Evolutionary conservation across 2,113 vertebrate species (phyloP).

Genomic region (Chrysochloris asiatica): DNA sequence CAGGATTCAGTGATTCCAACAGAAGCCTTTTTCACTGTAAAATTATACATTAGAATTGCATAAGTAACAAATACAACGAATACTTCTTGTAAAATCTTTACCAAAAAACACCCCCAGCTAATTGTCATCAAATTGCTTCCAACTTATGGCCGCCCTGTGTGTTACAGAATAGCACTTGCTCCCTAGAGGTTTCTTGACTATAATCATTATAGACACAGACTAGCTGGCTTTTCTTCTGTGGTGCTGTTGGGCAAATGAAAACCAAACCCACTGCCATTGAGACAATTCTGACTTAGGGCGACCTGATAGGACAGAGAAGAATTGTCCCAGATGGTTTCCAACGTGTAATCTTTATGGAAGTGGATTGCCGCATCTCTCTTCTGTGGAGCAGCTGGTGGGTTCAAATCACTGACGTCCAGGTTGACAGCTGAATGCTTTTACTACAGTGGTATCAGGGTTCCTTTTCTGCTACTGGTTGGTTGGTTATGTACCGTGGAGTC

Average conservation of each 20-base stretch:
- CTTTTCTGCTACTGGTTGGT: too few species aligned
- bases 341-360: too few species aligned
- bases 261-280: too few species aligned
- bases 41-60: not conserved
- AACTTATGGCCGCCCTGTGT: not conserved
- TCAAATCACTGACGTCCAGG: too few species aligned
- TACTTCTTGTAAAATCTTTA: conserved; percentile 44
- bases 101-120: not conserved
- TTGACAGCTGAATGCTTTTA: too few species aligned
- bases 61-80: not conserved
- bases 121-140: not conserved
- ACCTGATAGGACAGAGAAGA: too few species aligned
- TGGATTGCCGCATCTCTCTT: too few species aligned
- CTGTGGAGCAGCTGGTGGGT: not conserved
- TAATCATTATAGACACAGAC: not conserved
- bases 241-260: not conserved
- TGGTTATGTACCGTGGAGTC: too few species aligned
- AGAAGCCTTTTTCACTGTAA: not conserved
- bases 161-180: not conserved
- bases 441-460: too few species aligned
- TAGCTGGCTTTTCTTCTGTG: not conserved
- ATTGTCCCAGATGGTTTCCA: too few species aligned
- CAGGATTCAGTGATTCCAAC: not conserved
- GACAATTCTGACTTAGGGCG: too few species aligned
- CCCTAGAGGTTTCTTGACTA: not conserved